A percentile compares a stretch with the other conserved stretches of the same genome.
These are phyloP conservation scores for Dermatophagoides farinae DNA, from an alignment of 1,140 invertebrate genomes.

Conservation along the genomic window DNA sequence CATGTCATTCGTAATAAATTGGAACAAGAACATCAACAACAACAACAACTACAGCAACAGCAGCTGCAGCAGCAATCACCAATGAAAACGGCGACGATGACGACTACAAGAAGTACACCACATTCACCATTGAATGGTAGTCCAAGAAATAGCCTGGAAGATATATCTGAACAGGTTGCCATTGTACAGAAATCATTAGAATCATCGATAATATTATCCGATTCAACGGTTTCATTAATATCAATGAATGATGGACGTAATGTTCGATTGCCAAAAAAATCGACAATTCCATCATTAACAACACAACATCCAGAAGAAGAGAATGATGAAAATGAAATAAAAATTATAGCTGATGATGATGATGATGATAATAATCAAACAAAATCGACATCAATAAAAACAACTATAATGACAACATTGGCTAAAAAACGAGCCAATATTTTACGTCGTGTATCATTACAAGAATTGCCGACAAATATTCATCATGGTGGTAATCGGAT, in stretches of 20 bases:
- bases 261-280: background rate
- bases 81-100: background rate
- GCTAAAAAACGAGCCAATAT: background rate
- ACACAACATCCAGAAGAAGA: too few relatives aligned
- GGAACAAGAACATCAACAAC: background rate
- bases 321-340: too few relatives aligned
- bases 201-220: constrained; percentile 56
- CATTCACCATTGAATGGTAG: constrained; percentile 18
- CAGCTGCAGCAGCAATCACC: background rate
- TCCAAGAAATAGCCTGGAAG: constrained; percentile 19
- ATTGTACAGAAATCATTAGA: constrained; percentile 23
- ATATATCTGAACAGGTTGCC: constrained; percentile 20
- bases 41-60: too few relatives aligned
- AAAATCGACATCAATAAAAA: too few relatives aligned
- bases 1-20: background rate
- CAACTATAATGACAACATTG: too few relatives aligned
- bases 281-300: background rate
- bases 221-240: constrained; percentile 45
- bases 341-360: too few relatives aligned
- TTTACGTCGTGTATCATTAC: background rate
- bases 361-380: too few relatives aligned
- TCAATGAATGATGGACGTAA: constrained; percentile 5
- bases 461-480: background rate
- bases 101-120: constrained; percentile 18
- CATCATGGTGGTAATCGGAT: background rate